phyloP scores from a whole-genome alignment of 2,888 invertebrate genomes.

The Tipula confusa region DNA sequence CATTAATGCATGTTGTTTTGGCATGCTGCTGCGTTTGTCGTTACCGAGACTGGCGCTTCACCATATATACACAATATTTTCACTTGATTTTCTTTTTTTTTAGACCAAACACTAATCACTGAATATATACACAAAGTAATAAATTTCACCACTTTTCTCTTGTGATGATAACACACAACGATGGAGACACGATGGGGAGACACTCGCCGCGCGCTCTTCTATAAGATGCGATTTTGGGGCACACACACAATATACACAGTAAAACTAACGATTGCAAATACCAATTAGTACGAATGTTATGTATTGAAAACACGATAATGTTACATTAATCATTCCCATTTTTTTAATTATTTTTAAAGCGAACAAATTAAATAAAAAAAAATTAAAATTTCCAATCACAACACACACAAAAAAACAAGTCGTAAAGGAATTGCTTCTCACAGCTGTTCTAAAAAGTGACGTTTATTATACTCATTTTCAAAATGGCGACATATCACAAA shows the following conservation, averaged over 20 bases:
- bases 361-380: slow-evolving; percentile 4
- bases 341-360: neutral
- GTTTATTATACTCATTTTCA: slow-evolving; percentile 25
- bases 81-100: neutral
- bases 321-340: neutral
- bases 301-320: slow-evolving; percentile 44
- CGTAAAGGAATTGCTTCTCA: neutral
- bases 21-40: slow-evolving; percentile 28
- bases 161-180: neutral
- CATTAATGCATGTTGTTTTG: neutral
- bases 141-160: neutral
- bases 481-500: neutral
- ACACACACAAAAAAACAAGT: neutral
- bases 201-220: neutral
- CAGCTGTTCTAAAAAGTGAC: slow-evolving; percentile 31
- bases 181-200: neutral
- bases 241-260: neutral
- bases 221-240: neutral
- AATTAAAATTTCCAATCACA: neutral
- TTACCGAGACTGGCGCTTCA: neutral
- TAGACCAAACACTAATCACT: neutral
- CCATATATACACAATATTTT: neutral
- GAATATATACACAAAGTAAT: neutral
- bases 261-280: slow-evolving; percentile 33
- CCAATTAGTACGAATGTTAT: slow-evolving; percentile 34